Evolutionary conservation across 2,888 invertebrate species (phyloP).

Genomic region (Elysia crispata): DNA sequence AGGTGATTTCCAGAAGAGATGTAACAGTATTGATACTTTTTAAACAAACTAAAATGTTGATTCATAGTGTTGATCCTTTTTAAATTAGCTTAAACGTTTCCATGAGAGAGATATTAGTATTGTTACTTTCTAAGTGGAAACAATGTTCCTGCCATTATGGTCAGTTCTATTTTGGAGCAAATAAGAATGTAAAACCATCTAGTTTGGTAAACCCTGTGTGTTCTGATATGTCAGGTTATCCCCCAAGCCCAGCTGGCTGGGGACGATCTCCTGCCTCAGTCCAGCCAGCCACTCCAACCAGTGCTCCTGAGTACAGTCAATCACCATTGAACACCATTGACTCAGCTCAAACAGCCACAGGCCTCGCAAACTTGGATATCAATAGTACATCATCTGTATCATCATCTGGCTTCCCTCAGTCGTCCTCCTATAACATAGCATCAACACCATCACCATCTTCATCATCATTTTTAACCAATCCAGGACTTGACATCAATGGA

Average conservation of each 20-base stretch:
- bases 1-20: no score
- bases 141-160: no score
- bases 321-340: slow-evolving; percentile 58
- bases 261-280: slow-evolving; percentile 40
- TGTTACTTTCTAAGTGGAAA: no score
- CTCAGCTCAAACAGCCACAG: slow-evolving; percentile 33
- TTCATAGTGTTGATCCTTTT: no score
- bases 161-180: no score
- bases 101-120: no score
- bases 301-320: slow-evolving; percentile 3
- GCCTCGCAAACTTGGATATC: slow-evolving; percentile 39
- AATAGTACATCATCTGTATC: slow-evolving; percentile 28
- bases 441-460: slow-evolving; percentile 36
- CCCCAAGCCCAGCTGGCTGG: slow-evolving; percentile 48
- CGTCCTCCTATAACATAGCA: slow-evolving; percentile 18
- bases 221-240: slow-evolving; percentile 50
- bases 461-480: background rate
- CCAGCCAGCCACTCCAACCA: slow-evolving; percentile 36
- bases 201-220: no score
- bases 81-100: no score
- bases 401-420: slow-evolving; percentile 37
- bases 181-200: no score
- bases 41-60: no score
- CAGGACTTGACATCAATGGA: background rate
- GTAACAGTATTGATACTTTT: no score